Evolutionary conservation across 2,797 vertebrate genomes (phyloP), one percentile per base, ranked within the genome.

Genomic region (Enoplosus armatus): DNA sequence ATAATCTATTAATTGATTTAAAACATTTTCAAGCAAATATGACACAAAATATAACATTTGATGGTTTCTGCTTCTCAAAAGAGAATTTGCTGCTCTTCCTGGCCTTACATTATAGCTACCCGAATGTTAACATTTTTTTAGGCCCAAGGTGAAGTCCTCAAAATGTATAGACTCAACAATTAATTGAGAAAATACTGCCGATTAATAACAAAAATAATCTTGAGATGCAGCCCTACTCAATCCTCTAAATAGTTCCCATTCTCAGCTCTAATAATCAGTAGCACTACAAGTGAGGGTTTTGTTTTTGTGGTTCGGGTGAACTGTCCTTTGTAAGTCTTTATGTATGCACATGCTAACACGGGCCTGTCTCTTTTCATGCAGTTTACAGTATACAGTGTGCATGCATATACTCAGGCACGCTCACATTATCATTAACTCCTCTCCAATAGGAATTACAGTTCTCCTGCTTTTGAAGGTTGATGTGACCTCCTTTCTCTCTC

Each of bases 401-500:
- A n/a, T 22, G 16, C 37, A 27, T 27, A 9, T 18, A 55, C 29
- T 39, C 11, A 64, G 14, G 20, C 37, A 9, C 31, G 24, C 63
- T 65, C 2, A 11, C 51, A 41, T 77, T 33, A 45, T 20, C 45
- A 64, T 61, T 24, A 71, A 58, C 11, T 33, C 41, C 9, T 60
- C 43, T 69, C 8, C 33, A 47, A 39, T 54, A 47, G 59, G 15
- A 71, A 54, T 20, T 27, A 24, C 56, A 45, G 9, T 71, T 54
- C 33, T 58, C 47, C 24, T 47, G 10, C 6, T n/a, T 15, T 20
- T 53, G 51, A 76, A 78, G 51, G 73, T 62, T 65, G 71, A 26
- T 29, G 55, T 71, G 81, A 79, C 77, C 79, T 80, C 66, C 31
- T 79, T 85, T 54, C 43, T 71, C 45, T 50, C 33, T n/a, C 43